These are phyloP conservation scores for Rutilus rutilus DNA, from an alignment of 2,113 vertebrate genomes.

Conservation along the genomic window DNA sequence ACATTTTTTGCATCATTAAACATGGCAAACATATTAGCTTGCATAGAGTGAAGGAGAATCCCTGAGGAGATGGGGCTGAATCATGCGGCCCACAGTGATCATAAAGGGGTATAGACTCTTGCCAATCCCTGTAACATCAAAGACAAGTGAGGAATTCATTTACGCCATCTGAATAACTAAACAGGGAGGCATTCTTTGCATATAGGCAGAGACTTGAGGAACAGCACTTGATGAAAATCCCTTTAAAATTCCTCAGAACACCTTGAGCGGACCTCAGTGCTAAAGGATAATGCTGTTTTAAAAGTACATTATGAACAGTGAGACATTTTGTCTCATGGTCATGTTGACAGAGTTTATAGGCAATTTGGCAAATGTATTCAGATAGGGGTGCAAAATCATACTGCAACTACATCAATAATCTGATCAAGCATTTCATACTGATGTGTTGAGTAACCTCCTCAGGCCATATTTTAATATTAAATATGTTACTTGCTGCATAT, in stretches of 20 bases:
- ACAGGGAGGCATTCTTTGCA: conserved; percentile 71
- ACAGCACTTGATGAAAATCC: background rate
- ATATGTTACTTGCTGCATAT: background rate
- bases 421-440: background rate
- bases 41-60: conserved; percentile 84
- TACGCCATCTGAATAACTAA: conserved; percentile 81
- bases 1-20: conserved; percentile 97
- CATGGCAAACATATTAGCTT: conserved; percentile 90
- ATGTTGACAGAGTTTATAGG: background rate
- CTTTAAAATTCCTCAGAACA: background rate
- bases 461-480: background rate
- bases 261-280: background rate
- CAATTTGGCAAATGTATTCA: background rate
- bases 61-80: conserved; percentile 88
- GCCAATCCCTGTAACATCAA: conserved; percentile 85
- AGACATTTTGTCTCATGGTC: background rate
- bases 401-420: background rate
- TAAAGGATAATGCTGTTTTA: background rate
- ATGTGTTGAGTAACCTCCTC: background rate
- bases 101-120: conserved; percentile 80
- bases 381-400: too few species aligned
- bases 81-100: conserved; percentile 84
- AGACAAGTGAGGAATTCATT: conserved; percentile 78
- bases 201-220: conserved; percentile 68
- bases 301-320: too few species aligned